These are phyloP conservation scores for Amblyornis subalaris DNA, from an alignment of 2,113 vertebrate species.

Conservation along the genomic window DNA sequence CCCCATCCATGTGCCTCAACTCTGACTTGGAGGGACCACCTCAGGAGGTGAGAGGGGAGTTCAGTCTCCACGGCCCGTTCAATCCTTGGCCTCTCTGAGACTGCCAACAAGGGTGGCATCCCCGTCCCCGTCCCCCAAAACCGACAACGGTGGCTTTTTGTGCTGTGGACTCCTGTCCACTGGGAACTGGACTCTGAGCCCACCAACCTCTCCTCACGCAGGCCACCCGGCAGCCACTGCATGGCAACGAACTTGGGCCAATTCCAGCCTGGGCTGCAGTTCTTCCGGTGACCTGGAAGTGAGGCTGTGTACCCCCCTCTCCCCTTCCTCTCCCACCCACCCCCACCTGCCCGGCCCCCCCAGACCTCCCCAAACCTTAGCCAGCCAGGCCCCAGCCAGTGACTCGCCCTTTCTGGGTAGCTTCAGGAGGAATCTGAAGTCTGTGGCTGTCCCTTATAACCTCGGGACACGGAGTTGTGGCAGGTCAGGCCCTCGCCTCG, in stretches of 20 bases:
- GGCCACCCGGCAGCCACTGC: slow-evolving; percentile 71
- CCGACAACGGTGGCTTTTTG: slow-evolving; percentile 73
- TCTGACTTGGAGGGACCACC: slow-evolving; percentile 83
- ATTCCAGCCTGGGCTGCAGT: slow-evolving; percentile 58
- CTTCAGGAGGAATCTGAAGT: slow-evolving; percentile 28
- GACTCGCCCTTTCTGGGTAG: slow-evolving; percentile 32
- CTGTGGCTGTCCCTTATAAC: not conserved
- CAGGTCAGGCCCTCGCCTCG: slow-evolving; percentile 21
- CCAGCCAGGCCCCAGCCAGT: slow-evolving; percentile 42
- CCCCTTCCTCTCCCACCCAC: slow-evolving; percentile 29
- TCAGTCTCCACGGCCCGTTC: slow-evolving; percentile 82
- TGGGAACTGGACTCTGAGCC: slow-evolving; percentile 76
- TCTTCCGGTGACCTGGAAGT: slow-evolving; percentile 53
- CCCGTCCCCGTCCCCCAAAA: slow-evolving; percentile 34
- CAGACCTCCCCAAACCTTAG: slow-evolving; percentile 53
- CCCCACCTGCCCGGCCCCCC: slow-evolving; percentile 34
- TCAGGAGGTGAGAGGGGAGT: slow-evolving; percentile 83
- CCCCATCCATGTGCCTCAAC: slow-evolving; percentile 82
- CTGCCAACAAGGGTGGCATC: slow-evolving; percentile 79
- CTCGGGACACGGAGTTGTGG: not conserved
- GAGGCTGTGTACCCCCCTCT: slow-evolving; percentile 44
- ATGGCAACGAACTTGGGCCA: slow-evolving; percentile 69
- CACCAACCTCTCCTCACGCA: slow-evolving; percentile 75
- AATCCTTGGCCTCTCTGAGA: slow-evolving; percentile 83
- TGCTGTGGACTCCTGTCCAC: slow-evolving; percentile 80